Percentiles rank a stretch among this genome's conserved stretches.
Evolutionary conservation across 2,797 vertebrate genomes (phyloP).

Genomic region (Cynopterus sphinx): DNA sequence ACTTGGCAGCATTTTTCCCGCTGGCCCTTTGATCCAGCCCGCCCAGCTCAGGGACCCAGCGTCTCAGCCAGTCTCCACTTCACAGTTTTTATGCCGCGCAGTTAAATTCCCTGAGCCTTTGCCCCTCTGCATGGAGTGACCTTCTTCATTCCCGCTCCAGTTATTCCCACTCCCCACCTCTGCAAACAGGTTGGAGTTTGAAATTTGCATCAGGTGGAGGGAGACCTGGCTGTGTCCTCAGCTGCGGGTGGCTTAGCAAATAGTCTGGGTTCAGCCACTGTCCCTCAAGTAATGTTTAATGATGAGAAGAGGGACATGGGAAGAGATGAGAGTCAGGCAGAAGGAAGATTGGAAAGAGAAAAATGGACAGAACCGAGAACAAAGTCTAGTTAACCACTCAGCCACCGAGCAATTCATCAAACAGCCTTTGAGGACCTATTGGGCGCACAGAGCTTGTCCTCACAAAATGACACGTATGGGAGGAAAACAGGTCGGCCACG

Average conservation of each 20-base stretch:
- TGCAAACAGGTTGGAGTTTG: neutral
- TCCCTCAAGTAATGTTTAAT: neutral
- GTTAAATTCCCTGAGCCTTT: neutral
- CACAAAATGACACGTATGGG: neutral
- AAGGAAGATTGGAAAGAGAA: neutral
- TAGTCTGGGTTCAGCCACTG: neutral
- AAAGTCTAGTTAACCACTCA: neutral
- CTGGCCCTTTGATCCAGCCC: neutral
- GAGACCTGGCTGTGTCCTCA: neutral
- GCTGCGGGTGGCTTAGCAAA: neutral
- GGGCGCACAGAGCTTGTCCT: neutral
- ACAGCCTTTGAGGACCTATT: neutral
- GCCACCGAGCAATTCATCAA: neutral
- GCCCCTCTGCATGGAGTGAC: neutral
- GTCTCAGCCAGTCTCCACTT: neutral
- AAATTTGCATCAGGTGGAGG: neutral
- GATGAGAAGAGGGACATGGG: neutral
- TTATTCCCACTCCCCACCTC: neutral
- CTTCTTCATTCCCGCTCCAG: neutral
- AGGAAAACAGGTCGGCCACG: neutral
- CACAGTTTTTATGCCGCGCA: fast-evolving
- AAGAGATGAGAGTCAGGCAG: neutral
- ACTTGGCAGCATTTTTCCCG: neutral
- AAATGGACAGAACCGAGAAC: neutral
- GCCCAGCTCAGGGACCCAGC: neutral